These are phyloP conservation scores for Acleris literana DNA, from an alignment of 2,888 invertebrate genomes.

Conservation along the genomic window DNA sequence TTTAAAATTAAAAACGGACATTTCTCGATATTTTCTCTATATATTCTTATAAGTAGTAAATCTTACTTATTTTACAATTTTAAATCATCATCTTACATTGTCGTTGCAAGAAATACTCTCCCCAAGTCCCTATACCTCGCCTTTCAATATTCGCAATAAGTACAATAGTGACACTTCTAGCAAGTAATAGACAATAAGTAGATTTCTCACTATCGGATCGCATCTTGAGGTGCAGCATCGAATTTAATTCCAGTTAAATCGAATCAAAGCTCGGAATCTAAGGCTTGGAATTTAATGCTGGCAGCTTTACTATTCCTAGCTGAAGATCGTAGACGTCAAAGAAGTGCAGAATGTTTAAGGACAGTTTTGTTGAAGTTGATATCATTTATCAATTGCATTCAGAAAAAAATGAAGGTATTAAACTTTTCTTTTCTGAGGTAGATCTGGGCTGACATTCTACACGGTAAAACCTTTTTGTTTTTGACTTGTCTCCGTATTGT, in stretches of 20 bases:
- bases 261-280: conserved; percentile 17
- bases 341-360: not conserved
- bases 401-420: too few species aligned
- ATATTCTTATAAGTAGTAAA: too few species aligned
- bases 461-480: too few species aligned
- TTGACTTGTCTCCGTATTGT: too few species aligned
- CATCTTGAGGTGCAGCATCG: conserved; percentile 31
- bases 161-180: conserved; percentile 53
- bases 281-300: conserved; percentile 13
- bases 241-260: conserved; percentile 46
- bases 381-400: too few species aligned
- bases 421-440: too few species aligned
- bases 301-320: not conserved
- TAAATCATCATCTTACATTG: too few species aligned
- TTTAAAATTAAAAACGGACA: too few species aligned
- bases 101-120: not conserved
- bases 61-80: too few species aligned
- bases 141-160: not conserved
- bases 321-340: not conserved
- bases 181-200: conserved; percentile 57
- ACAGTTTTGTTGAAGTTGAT: too few species aligned
- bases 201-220: conserved; percentile 51
- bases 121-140: not conserved
- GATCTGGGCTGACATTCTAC: too few species aligned
- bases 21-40: too few species aligned